These are phyloP conservation scores for Orthonevra nobilis DNA, from an alignment of 2,888 invertebrate species.

Conservation along the genomic window DNA sequence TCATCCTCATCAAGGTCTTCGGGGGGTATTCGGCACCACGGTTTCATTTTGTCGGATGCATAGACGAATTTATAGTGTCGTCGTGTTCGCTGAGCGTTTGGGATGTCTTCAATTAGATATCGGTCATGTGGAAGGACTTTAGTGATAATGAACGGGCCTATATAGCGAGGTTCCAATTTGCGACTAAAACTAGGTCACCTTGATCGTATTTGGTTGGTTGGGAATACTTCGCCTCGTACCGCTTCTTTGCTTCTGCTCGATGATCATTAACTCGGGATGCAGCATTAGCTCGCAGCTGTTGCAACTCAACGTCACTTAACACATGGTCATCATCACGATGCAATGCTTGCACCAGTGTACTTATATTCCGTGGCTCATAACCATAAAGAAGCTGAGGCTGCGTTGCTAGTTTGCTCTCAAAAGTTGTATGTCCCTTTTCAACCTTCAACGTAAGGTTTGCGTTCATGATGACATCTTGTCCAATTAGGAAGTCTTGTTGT, in stretches of 20 bases:
- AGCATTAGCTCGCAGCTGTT: slow-evolving; percentile 7
- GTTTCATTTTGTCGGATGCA: slow-evolving; percentile 66
- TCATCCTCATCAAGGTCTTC: background rate
- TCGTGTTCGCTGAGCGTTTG: too few relatives aligned
- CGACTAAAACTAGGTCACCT: too few relatives aligned
- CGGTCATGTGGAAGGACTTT: slow-evolving; percentile 54
- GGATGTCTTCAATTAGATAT: too few relatives aligned
- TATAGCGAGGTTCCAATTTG: slow-evolving; percentile 70
- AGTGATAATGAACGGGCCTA: slow-evolving; percentile 69
- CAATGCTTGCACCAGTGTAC: too few relatives aligned
- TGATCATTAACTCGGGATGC: slow-evolving; percentile 19
- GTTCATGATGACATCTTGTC: slow-evolving; percentile 29
- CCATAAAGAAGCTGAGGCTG: too few relatives aligned
- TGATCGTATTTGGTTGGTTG: too few relatives aligned
- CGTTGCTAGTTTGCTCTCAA: slow-evolving; percentile 3
- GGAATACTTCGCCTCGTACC: too few relatives aligned
- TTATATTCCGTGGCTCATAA: slow-evolving; percentile 14
- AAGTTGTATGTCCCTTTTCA: slow-evolving; percentile 3
- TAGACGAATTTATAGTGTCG: slow-evolving; percentile 68
- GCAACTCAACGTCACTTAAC: slow-evolving; percentile 12
- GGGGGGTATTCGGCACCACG: slow-evolving; percentile 53
- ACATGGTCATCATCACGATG: slow-evolving; percentile 22
- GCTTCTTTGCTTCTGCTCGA: too few relatives aligned
- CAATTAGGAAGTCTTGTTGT: slow-evolving; percentile 25
- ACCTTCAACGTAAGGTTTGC: slow-evolving; percentile 21